Evolutionary conservation across 1,140 invertebrate species (phyloP).

Genomic region (Pseudomyrmex pallidus): DNA sequence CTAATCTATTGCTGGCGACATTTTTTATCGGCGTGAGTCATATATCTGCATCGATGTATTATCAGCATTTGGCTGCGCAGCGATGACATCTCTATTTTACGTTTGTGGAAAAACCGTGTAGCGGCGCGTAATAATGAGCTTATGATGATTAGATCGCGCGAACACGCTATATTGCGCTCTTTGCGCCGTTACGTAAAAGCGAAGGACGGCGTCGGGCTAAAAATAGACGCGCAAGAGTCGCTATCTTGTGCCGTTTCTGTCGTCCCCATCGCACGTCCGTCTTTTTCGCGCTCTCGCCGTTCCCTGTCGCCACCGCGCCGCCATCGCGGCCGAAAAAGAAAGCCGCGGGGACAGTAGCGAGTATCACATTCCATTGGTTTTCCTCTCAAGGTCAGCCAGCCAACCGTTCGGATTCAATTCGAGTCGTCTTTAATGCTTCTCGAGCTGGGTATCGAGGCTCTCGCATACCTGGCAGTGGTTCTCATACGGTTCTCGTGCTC

Average conservation of each 20-base stretch:
- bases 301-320: neutral
- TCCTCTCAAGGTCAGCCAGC: constrained; percentile 55
- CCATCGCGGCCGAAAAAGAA: constrained; percentile 32
- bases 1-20: constrained; percentile 28
- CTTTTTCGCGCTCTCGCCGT: constrained; percentile 27
- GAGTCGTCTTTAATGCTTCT: constrained; percentile 58
- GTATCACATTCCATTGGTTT: constrained; percentile 45
- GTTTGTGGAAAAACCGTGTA: neutral
- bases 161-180: constrained; percentile 60
- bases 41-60: neutral
- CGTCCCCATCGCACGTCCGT: constrained; percentile 32
- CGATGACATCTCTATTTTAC: constrained; percentile 10
- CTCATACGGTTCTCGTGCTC: constrained; percentile 30
- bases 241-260: constrained; percentile 74
- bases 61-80: neutral
- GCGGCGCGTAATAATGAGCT: neutral
- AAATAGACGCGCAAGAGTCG: constrained; percentile 75
- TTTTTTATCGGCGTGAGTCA: neutral
- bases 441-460: constrained; percentile 41
- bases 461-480: constrained; percentile 69
- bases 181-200: constrained; percentile 76
- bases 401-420: constrained; percentile 53
- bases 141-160: constrained; percentile 21
- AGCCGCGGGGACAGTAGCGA: neutral
- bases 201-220: constrained; percentile 81